phyloP scores from a whole-genome alignment of 2,888 invertebrate genomes.

The Drepanosiphum platanoidis region DNA sequence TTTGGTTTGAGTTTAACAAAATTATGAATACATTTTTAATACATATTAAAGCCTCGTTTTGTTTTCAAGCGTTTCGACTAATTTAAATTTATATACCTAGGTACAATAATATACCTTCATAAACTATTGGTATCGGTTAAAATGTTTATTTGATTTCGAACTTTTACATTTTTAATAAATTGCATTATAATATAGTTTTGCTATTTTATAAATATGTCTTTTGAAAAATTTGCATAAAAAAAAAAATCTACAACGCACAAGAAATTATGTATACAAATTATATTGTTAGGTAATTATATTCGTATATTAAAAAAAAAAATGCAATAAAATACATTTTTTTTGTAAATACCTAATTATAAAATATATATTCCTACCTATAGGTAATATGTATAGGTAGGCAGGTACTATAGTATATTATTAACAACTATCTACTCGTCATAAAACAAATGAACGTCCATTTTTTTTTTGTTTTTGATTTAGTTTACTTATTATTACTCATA shows the following conservation, averaged over 20 bases:
- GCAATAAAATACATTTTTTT: not conserved
- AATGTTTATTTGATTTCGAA: no score
- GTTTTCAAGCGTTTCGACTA: no score
- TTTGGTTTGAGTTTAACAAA: not conserved
- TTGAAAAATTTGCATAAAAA: not conserved
- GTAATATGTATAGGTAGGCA: not conserved
- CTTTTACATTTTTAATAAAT: no score
- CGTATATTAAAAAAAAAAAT: not conserved
- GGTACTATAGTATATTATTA: not conserved
- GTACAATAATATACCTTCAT: no score
- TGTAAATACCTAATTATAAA: not conserved
- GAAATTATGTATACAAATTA: not conserved
- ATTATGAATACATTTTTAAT: not conserved
- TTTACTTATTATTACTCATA: not conserved
- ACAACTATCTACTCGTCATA: not conserved
- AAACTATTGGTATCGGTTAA: no score
- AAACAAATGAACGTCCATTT: constrained; percentile 18
- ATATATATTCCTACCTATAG: not conserved
- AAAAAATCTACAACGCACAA: not conserved
- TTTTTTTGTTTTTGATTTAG: not conserved
- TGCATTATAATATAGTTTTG: no score
- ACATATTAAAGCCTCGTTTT: not conserved
- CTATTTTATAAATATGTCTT: no score
- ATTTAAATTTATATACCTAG: not conserved
- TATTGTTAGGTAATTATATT: not conserved